phyloP scores from a whole-genome alignment of 2,888 invertebrate genomes.

The Patella caerulea region DNA sequence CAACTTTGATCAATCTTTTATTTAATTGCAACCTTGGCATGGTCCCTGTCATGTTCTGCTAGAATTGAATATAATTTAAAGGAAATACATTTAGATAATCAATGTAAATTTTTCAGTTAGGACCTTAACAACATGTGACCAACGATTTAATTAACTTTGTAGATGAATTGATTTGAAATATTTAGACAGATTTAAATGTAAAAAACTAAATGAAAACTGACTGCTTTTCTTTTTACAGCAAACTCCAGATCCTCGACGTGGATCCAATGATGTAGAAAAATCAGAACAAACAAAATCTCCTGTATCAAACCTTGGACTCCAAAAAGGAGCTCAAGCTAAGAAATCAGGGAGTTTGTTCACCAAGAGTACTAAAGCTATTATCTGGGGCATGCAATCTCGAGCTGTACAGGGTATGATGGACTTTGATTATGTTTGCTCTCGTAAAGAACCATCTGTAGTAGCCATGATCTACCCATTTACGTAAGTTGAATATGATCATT shows the following conservation, averaged over 20 bases:
- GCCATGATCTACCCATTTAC: constrained; percentile 98
- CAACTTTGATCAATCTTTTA: too few species aligned
- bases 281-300: not conserved
- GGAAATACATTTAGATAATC: too few species aligned
- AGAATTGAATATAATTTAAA: too few species aligned
- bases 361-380: constrained; percentile 89
- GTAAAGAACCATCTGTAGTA: constrained; percentile 87
- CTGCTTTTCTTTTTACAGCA: not conserved
- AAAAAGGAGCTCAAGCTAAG: constrained; percentile 1
- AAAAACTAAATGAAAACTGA: too few species aligned
- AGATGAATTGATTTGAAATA: too few species aligned
- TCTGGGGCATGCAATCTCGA: constrained; percentile 99
- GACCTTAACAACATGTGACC: too few species aligned
- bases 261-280: constrained; percentile 7
- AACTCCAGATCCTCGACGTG: constrained; percentile 12
- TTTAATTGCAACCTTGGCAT: too few species aligned
- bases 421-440: constrained; percentile 93
- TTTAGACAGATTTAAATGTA: too few species aligned
- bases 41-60: too few species aligned
- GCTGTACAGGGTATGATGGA: constrained; percentile 97
- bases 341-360: constrained; percentile 79
- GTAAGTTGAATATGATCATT: constrained; percentile 55
- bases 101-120: too few species aligned
- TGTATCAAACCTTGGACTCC: not conserved
- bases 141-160: too few species aligned